Conservation (phyloP, 2,113 vertebrate genomes). For the Ibidorhyncha struthersii region DNA sequence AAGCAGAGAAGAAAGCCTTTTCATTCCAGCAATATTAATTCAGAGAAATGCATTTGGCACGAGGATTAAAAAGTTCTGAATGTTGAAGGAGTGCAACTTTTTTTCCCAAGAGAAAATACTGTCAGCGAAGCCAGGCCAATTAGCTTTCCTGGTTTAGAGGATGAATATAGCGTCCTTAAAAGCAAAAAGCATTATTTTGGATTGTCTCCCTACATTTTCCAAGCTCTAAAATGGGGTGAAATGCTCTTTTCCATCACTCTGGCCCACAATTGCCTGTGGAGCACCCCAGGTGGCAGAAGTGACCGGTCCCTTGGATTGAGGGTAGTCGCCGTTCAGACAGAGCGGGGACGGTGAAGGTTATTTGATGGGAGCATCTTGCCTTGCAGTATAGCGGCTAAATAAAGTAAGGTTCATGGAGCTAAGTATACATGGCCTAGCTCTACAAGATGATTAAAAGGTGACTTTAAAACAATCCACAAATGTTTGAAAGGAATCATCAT, state of each 20-base stretch:
- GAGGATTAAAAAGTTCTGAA: conserved; percentile 32
- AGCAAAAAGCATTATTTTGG: neutral
- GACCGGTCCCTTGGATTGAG: neutral
- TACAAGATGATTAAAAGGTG: conserved; percentile 22
- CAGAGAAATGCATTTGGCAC: conserved; percentile 17
- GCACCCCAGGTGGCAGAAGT: neutral
- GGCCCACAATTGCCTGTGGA: rapidly evolving
- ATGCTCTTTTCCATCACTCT: neutral
- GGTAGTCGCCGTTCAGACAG: neutral
- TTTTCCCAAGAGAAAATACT: conserved; percentile 18
- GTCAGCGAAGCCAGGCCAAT: conserved; percentile 8
- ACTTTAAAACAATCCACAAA: neutral
- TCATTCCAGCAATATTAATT: conserved; percentile 40
- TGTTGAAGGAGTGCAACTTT: neutral
- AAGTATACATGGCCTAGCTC: neutral
- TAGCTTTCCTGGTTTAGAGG: neutral
- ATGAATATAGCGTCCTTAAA: neutral
- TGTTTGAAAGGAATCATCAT: neutral
- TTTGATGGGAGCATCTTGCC: neutral
- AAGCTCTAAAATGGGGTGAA: neutral
- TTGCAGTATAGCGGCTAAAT: neutral
- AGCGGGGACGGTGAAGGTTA: neutral
- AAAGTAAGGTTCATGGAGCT: conserved; percentile 10
- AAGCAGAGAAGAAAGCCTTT: conserved; percentile 46
- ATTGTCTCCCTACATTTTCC: neutral